phyloP scores from a whole-genome alignment of 2,113 vertebrate species.

The Baryphthengus martii region DNA sequence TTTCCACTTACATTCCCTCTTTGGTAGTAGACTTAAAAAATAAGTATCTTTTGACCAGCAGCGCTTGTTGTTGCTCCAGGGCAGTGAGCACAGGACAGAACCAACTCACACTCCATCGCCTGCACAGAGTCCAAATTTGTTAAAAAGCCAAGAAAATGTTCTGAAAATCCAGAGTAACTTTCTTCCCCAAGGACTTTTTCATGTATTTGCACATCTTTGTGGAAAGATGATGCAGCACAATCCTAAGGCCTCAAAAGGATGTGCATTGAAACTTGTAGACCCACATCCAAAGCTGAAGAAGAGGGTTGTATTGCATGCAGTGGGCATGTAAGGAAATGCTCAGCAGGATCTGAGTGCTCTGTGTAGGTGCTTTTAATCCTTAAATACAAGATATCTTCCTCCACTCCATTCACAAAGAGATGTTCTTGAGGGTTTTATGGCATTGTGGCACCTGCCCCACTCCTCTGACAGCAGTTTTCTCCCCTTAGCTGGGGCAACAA shows the following conservation, averaged over 20 bases:
- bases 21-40: not conserved
- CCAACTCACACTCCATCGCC: accelerated
- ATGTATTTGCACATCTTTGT: not conserved
- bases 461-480: not conserved
- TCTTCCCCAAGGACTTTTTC: not conserved
- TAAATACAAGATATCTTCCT: not conserved
- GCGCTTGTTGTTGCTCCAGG: not conserved
- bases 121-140: not conserved
- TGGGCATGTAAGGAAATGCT: not conserved
- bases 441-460: not conserved
- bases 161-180: not conserved
- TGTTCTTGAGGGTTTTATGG: not conserved
- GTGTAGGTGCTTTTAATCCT: not conserved
- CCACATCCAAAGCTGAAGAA: not conserved
- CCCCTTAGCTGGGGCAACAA: not conserved
- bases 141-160: too few species aligned
- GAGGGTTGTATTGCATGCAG: not conserved
- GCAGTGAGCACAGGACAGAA: not conserved
- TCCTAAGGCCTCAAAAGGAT: not conserved
- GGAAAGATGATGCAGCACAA: not conserved
- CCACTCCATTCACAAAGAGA: not conserved
- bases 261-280: accelerated
- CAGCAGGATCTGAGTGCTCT: not conserved
- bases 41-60: not conserved
- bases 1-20: not conserved